Evolutionary conservation across 2,797 vertebrate species (phyloP), one percentile per base, ranked within the genome.

Genomic region (Myiothlypis chrysogaster): DNA sequence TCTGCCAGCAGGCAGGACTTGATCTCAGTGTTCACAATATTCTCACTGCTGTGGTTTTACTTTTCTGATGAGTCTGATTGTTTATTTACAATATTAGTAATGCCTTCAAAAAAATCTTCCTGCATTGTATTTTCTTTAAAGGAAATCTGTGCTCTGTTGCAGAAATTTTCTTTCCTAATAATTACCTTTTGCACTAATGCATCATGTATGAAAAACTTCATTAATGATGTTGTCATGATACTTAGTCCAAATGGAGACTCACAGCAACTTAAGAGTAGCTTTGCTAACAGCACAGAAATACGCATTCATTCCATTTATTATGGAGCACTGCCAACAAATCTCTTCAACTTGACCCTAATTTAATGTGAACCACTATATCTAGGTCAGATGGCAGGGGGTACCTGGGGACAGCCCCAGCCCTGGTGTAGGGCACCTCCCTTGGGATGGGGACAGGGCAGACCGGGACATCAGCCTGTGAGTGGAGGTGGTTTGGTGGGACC

Each of bases 391-490:
- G 14, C 4, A 7, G 34, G 34, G 15, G 7, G 11, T 25, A 79
- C 16, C 13, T 2, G 4, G 41, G 25, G n/a, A n/a, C 35, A 47
- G 39, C 5, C 22, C 19, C 52, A 70, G 57, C 35, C 18, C 11
- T 3, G 4, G 10, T 14, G 5, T 30, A 13, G 22, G 28, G 10
- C 14, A 81, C 6, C 21, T 46, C 32, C 39, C 47, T 46, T 24
- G 46, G 23, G 25, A 34, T 22, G 34, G 37, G 43, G 60, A 22
- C 24, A 60, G n/a, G 39, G 25, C 63, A 69, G 71, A 34, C 19
- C 17, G 35, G 30, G 52, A 44, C 23, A 32, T 27, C 34, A 61
- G 12, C 56, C 56, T 1, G 0, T 0, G 0, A 18, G 30, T 30
- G 34, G n/a, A 12, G 32, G 6, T 30, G 69, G 56, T 68, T 84